Evolutionary conservation across 2,113 vertebrate species (phyloP), one percentile per base, ranked within the genome.

Genomic region (Hyperopisus bebe): DNA sequence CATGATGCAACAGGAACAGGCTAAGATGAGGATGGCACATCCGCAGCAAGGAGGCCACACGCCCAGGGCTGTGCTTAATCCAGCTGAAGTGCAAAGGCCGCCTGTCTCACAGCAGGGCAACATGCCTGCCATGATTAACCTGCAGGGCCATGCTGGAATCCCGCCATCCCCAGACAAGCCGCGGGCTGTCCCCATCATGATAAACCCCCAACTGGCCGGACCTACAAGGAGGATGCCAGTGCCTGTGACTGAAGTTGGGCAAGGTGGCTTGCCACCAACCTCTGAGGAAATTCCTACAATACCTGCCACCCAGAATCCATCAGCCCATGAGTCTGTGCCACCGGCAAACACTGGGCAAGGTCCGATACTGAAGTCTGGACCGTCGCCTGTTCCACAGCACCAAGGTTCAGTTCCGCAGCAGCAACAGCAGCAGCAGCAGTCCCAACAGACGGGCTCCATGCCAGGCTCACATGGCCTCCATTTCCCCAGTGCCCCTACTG

Each of bases 1-100:
- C 96, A 98, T 99, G 97, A 98, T 96, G 87, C 98, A 99, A 92
- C 96, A 97, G 92, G 98, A 99, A 87, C 96, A 96, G 90, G 92
- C 93, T 19, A 96, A 96, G 91, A 96, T 94, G 93, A 96, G 97
- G 91, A 97, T 98, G 94, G 96, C 98, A 8, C 92, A 96, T 17
- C 93, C 96, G 10, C 96, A 95, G 83, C 95, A 94, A 85, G 92
- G 95, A 80, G 95, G 51, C 51, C 86, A 95, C 46, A 93, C 95
- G 0, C 92, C 95, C 0, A 91, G 96, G 39, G 95, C 94, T 2
- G 91, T 95, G 48, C 92, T 96, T 90, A 96, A 94, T 55, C 62
- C 95, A 31, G 46, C n/a, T 3, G 96, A 97, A 1, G 89, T 92
- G 5, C 96, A 96, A 77, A 95, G 96, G 89, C 94, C 96, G 94